These are phyloP conservation scores for Phrynosoma platyrhinos DNA, from an alignment of 2,113 vertebrate genomes.

Conservation along the genomic window DNA sequence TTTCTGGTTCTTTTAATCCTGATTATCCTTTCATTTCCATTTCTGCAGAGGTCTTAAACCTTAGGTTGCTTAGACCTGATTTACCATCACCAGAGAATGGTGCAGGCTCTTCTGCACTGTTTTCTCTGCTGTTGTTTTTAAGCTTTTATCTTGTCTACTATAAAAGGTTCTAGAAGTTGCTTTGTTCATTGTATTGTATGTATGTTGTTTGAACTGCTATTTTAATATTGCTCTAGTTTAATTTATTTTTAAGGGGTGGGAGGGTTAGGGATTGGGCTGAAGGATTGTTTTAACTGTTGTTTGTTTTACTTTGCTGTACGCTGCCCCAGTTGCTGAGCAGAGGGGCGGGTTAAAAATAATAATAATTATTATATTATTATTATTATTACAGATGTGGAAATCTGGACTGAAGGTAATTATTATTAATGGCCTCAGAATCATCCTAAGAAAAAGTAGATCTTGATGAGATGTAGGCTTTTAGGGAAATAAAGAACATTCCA, in stretches of 20 bases:
- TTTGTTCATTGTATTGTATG: too few species aligned
- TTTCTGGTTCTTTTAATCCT: background rate
- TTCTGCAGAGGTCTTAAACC: background rate
- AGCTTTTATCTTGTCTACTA: background rate
- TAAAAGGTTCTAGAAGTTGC: background rate
- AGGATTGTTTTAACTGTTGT: too few species aligned
- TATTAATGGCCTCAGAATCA: conserved; percentile 12
- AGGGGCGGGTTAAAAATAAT: too few species aligned
- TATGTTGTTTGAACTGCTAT: too few species aligned
- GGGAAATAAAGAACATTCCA: background rate
- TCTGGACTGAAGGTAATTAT: conserved; percentile 12
- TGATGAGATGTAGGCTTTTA: background rate
- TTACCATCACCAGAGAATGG: too few species aligned
- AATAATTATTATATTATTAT: too few species aligned
- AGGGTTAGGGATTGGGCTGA: too few species aligned
- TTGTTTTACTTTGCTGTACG: too few species aligned
- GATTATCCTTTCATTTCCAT: background rate
- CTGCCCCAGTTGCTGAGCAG: too few species aligned
- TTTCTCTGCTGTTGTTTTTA: background rate
- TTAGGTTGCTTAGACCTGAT: background rate
- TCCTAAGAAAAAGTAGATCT: conserved; percentile 14
- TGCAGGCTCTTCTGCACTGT: too few species aligned
- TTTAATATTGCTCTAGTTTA: too few species aligned
- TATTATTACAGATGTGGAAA: background rate
- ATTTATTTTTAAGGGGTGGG: too few species aligned